Evolutionary conservation across 2,888 invertebrate species (phyloP).

Genomic region (Tupiocoris notatus): DNA sequence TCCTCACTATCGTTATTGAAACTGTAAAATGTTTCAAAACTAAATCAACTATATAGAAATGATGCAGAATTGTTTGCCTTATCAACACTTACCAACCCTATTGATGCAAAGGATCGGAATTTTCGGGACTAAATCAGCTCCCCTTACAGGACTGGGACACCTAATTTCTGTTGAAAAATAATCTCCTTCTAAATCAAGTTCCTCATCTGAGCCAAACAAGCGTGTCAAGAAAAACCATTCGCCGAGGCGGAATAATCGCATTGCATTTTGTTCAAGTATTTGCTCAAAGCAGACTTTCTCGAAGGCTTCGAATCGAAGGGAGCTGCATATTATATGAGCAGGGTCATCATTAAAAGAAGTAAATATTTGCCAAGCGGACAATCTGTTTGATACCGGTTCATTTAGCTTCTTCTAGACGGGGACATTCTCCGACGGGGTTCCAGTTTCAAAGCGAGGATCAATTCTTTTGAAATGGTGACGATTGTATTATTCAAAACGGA

Average conservation of each 20-base stretch:
- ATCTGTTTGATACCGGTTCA: conserved; percentile 37
- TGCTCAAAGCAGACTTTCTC: background rate
- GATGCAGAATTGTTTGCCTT: background rate
- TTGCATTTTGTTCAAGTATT: conserved; percentile 23
- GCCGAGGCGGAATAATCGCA: conserved; percentile 2
- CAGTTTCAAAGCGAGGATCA: background rate
- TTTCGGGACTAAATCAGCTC: background rate
- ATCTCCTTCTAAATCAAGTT: background rate
- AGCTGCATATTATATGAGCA: conserved; percentile 23
- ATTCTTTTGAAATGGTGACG: background rate
- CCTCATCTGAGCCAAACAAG: background rate
- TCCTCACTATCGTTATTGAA: too few species aligned
- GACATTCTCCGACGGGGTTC: background rate
- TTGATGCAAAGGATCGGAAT: background rate
- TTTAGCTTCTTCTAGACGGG: conserved; percentile 10
- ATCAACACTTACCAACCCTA: background rate
- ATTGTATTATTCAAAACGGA: background rate
- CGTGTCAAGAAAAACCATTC: background rate
- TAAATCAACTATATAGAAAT: too few species aligned
- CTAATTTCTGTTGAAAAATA: background rate
- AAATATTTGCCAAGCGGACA: conserved; percentile 29
- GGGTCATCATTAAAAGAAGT: conserved; percentile 37
- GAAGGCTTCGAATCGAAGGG: conserved; percentile 1
- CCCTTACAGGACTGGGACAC: background rate
- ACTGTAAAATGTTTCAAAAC: too few species aligned